These are phyloP conservation scores for Amiota communis DNA, from an alignment of 2,888 invertebrate species.

Conservation along the genomic window DNA sequence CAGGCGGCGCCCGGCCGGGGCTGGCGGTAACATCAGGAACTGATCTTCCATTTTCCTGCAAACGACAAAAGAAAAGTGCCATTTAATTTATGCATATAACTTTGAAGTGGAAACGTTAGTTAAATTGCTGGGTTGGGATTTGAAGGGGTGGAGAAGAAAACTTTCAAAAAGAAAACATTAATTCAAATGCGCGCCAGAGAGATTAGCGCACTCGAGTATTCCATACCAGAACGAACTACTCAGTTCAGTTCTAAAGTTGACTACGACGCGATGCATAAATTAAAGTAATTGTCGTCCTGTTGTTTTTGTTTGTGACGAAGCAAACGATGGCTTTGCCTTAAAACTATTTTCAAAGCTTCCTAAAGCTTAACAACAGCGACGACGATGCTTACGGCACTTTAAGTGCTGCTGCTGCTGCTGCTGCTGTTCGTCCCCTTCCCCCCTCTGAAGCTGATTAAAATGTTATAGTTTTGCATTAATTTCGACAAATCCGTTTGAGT, in stretches of 20 bases:
- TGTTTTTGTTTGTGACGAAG: constrained; percentile 31
- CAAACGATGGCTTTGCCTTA: neutral
- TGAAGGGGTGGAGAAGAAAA: no score
- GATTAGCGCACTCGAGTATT: constrained; percentile 9
- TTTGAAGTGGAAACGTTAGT: no score
- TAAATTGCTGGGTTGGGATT: no score
- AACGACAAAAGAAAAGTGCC: constrained; percentile 39
- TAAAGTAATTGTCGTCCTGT: constrained; percentile 48
- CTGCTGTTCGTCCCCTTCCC: neutral
- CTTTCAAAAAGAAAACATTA: constrained; percentile 27
- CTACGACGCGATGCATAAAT: constrained; percentile 51
- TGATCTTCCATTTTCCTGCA: constrained; percentile 91
- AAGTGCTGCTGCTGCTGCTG: constrained; percentile 5
- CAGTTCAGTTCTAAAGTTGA: neutral
- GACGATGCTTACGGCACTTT: neutral
- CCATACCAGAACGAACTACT: neutral
- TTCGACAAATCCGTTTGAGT: constrained; percentile 10
- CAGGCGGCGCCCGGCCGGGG: constrained; percentile 87
- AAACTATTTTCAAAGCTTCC: neutral
- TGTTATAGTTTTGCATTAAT: constrained; percentile 9
- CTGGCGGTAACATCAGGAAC: constrained; percentile 93
- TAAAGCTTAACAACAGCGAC: neutral
- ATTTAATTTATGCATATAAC: neutral
- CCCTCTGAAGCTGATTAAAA: neutral
- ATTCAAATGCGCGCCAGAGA: constrained; percentile 47